phyloP scores from a whole-genome alignment of 2,797 vertebrate species.

The Melopsittacus undulatus region DNA sequence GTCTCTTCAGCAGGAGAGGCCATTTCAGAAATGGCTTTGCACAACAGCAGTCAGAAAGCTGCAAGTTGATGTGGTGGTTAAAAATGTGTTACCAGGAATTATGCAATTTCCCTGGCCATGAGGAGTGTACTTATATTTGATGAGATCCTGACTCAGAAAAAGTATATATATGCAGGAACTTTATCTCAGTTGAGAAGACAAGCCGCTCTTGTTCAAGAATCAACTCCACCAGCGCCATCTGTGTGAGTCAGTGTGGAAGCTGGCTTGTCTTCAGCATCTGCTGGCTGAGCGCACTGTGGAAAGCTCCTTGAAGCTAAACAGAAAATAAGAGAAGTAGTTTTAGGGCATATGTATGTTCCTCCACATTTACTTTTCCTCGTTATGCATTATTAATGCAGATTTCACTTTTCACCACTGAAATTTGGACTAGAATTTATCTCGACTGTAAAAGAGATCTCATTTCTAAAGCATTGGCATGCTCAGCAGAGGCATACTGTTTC shows the following conservation, averaged over 20 bases:
- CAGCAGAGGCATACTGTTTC: neutral
- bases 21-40: neutral
- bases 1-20: neutral
- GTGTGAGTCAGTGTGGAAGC: neutral
- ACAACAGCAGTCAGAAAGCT: neutral
- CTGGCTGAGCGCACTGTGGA: conserved; percentile 1
- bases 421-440: neutral
- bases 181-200: conserved; percentile 2
- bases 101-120: neutral
- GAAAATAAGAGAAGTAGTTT: neutral
- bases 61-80: neutral
- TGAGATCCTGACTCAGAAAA: neutral
- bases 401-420: neutral
- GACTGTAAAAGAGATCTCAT: neutral
- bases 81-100: conserved; percentile 10
- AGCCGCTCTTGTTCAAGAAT: neutral
- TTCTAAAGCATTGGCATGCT: neutral
- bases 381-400: neutral
- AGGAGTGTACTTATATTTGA: neutral
- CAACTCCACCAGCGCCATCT: conserved; percentile 28
- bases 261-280: conserved; percentile 23
- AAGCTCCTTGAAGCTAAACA: conserved; percentile 20
- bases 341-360: neutral
- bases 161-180: neutral
- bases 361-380: neutral